Conservation (phyloP, 2,888 invertebrate species). For the Clitarchus hookeri region DNA sequence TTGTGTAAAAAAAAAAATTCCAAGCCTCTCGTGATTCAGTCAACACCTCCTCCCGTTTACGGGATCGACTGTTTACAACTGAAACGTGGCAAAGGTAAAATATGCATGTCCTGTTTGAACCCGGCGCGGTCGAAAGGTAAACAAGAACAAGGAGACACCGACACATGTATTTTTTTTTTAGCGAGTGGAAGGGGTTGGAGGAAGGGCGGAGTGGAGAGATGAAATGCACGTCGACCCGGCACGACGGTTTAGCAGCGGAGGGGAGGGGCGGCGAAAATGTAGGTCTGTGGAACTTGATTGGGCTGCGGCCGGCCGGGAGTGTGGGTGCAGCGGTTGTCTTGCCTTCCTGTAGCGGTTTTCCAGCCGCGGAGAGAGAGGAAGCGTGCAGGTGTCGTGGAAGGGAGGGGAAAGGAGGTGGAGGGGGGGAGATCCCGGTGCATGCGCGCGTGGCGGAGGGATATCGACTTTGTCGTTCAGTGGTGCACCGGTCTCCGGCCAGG, state of each 20-base stretch:
- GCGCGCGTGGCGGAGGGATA: neutral
- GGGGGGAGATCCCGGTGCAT: neutral
- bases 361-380: no score
- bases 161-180: no score
- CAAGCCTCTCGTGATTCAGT: no score
- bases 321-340: neutral
- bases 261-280: neutral
- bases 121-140: no score
- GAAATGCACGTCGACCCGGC: neutral
- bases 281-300: constrained; percentile 14
- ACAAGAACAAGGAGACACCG: no score
- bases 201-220: neutral
- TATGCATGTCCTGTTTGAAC: no score
- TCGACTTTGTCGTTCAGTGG: neutral
- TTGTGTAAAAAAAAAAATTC: no score
- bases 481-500: neutral
- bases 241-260: neutral
- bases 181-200: neutral
- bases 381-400: neutral
- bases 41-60: no score
- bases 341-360: neutral
- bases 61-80: no score
- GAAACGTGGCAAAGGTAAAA: no score
- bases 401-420: neutral
- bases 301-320: neutral